Conservation (phyloP, 2,797 vertebrate genomes). For the Coreius guichenoti region DNA sequence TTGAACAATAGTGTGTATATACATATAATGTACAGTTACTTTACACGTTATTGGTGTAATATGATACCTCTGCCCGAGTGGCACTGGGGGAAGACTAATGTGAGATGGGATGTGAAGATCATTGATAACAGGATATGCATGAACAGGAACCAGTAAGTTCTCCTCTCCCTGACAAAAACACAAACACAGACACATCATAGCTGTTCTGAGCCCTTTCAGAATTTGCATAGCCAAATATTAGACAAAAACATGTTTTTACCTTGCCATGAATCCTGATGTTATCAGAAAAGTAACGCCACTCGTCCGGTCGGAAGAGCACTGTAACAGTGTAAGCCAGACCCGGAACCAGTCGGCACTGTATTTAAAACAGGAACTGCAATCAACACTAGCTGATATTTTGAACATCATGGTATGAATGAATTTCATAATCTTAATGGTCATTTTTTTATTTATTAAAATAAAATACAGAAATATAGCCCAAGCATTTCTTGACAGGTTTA, state of each 20-base stretch:
- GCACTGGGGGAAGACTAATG: slow-evolving; percentile 83
- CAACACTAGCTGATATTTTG: neutral
- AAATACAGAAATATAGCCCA: neutral
- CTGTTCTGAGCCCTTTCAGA: neutral
- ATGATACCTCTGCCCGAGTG: slow-evolving; percentile 86
- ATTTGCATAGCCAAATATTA: slow-evolving; percentile 21
- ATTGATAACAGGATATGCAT: slow-evolving; percentile 89
- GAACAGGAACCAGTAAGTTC: slow-evolving; percentile 87
- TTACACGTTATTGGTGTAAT: neutral
- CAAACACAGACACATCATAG: slow-evolving; percentile 1
- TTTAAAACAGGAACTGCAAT: neutral
- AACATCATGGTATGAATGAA: neutral
- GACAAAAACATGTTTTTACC: slow-evolving; percentile 73
- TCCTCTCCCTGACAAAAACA: slow-evolving; percentile 75
- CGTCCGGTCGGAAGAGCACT: slow-evolving; percentile 86
- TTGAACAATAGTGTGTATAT: neutral
- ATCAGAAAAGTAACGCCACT: slow-evolving; percentile 94
- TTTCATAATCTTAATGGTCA: neutral
- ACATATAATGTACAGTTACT: neutral
- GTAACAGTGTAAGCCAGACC: slow-evolving; percentile 84
- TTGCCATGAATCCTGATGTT: slow-evolving; percentile 88
- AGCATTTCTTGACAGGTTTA: neutral
- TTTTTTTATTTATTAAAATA: neutral
- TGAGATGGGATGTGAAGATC: slow-evolving; percentile 86
- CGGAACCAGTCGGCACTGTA: slow-evolving; percentile 86